Conservation (phyloP, 2,888 invertebrate genomes). For the Cataglyphis albicans region DNA sequence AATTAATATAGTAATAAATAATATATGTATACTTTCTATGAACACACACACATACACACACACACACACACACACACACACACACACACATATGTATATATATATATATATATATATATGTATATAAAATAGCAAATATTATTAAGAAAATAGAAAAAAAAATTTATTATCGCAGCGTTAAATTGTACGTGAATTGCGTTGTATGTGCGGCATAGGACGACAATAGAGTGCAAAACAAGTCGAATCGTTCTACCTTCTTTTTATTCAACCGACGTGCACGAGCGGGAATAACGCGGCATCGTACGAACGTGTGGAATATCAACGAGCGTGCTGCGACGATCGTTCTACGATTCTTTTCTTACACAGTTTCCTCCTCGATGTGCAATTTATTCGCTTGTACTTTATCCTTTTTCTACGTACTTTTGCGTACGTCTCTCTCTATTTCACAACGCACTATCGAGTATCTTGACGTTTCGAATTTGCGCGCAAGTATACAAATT, state of each 20-base stretch:
- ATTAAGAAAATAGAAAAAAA: neutral
- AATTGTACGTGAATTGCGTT: neutral
- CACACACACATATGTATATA: neutral
- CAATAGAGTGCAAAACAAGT: constrained; percentile 29
- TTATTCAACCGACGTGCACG: constrained; percentile 65
- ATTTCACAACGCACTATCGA: neutral
- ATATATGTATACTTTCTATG: too few relatives aligned
- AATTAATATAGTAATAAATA: too few relatives aligned
- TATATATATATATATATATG: neutral
- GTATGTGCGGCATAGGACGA: neutral
- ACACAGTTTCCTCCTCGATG: neutral
- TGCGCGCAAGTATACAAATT: neutral
- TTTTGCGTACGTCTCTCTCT: neutral
- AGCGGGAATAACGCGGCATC: constrained; percentile 64
- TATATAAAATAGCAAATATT: neutral
- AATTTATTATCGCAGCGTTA: constrained; percentile 5
- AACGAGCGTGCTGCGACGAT: constrained; percentile 60
- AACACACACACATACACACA: too few relatives aligned
- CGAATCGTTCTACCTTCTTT: constrained; percentile 44
- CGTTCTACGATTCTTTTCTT: constrained; percentile 29
- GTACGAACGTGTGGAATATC: constrained; percentile 62
- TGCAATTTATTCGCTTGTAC: constrained; percentile 29
- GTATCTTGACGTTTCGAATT: neutral
- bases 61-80: too few relatives aligned
- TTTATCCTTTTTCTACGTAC: neutral